Percentiles rank a stretch among this genome's conserved stretches.
These are phyloP conservation scores for Dusona sp. DNA, from an alignment of 2,888 invertebrate species.

Conservation along the genomic window DNA sequence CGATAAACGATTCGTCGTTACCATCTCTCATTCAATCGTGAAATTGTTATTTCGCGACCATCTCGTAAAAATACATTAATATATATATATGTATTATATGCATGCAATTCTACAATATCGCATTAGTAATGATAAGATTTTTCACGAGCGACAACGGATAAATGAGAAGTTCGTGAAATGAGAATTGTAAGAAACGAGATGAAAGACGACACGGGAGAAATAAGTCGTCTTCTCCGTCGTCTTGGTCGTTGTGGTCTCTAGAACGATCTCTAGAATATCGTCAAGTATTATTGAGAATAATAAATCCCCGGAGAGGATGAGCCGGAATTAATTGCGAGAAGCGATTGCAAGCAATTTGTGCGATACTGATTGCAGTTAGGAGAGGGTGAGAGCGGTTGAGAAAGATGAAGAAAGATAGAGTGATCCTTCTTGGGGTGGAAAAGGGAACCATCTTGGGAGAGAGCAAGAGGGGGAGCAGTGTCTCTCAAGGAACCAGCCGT, in stretches of 20 bases:
- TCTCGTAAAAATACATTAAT: background rate
- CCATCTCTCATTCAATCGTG: slow-evolving; percentile 29
- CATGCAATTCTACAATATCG: slow-evolving; percentile 24
- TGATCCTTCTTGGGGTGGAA: slow-evolving; percentile 18
- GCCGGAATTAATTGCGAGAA: slow-evolving; percentile 80
- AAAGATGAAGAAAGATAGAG: slow-evolving; percentile 45
- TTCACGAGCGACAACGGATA: slow-evolving; percentile 48
- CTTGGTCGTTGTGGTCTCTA: slow-evolving; percentile 49
- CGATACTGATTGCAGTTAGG: slow-evolving; percentile 81
- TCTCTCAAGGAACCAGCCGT: slow-evolving; percentile 37
- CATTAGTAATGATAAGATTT: slow-evolving; percentile 56
- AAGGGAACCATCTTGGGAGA: slow-evolving; percentile 58
- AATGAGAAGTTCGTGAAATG: slow-evolving; percentile 43
- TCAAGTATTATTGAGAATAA: slow-evolving; percentile 71
- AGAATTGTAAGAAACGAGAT: slow-evolving; percentile 56
- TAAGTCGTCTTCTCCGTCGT: slow-evolving; percentile 13
- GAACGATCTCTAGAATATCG: slow-evolving; percentile 64
- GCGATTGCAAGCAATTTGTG: slow-evolving; percentile 82
- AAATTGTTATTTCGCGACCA: slow-evolving; percentile 47
- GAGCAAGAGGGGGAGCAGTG: slow-evolving; percentile 42
- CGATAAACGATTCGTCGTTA: slow-evolving; percentile 43
- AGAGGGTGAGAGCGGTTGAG: slow-evolving; percentile 54
- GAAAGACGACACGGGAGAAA: slow-evolving; percentile 36
- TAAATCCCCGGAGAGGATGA: slow-evolving; percentile 76
- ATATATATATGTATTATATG: background rate